Base-by-base conservation (phyloP, 2,113 vertebrate genomes). In the Mormyrus iriodes region DNA sequence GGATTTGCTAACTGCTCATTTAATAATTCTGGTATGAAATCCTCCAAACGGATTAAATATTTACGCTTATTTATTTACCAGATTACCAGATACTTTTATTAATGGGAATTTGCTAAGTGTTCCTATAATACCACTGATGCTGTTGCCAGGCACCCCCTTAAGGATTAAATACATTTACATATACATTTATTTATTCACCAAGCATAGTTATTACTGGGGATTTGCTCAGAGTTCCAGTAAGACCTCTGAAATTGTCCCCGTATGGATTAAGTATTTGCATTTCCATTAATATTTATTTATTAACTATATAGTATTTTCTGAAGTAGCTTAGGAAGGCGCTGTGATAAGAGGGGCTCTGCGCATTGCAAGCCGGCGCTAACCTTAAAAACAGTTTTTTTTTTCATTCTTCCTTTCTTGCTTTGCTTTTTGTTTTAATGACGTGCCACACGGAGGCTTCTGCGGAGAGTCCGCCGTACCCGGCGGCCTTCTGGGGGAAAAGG, bases 261-360 rank as follows among this genome's bases (percentile, higher is more conserved):
- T 55, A 86, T 86, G 85, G 85, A 86, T 86, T 86, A 86, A 86
- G n/a, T 55, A 86, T 86, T 52, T 86, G 85, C 51, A 86, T 86
- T 86, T 86, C 73, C 15, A 79, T 79, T 42, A 39, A 48, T 35
- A 53, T 55, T 86, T 86, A 86, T 86, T 86, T 52, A 52, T 86
- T 86, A 53, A 21, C 49, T 35, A 31, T 53, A 55, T 48, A 53
- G 44, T 53, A 48, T 9, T 86, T 39, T 48, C 31, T 31, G 39
- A 86, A 86, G 85, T 48, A 52, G 85, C 49, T 55, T 48, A 35
- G 17, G 5, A 55, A 52, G 27, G 9, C 31, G 2, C n/a, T 15
- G 15, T 39, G 49, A 52, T 53, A 53, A 86, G 27, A 27, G 19
- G 5, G 82, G 48, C 35, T 84, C 12, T n/a, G 69, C 17, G 15